phyloP scores from a whole-genome alignment of 1,140 invertebrate species.

The Aphelenchoides avenae region DNA sequence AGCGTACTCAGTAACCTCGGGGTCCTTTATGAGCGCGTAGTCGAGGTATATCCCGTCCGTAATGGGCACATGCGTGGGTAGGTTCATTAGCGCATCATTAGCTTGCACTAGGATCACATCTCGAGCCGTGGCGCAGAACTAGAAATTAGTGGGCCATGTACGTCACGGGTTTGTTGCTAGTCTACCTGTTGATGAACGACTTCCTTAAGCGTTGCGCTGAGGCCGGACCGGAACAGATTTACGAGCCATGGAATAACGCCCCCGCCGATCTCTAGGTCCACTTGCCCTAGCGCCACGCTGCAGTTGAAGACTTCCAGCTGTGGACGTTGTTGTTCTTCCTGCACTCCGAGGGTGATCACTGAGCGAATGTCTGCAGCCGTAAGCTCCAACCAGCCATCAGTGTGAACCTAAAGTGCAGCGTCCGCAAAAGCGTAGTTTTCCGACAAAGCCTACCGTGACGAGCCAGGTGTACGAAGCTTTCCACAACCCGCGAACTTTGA shows the following conservation, averaged over 20 bases:
- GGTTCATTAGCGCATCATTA: conserved; percentile 39
- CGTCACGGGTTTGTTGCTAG: neutral
- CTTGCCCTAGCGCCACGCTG: conserved; percentile 15
- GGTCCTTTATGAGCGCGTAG: conserved; percentile 44
- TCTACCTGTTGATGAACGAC: conserved; percentile 49
- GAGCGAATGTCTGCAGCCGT: conserved; percentile 39
- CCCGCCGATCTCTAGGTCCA: conserved; percentile 42
- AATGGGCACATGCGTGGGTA: conserved; percentile 43
- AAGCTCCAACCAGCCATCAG: conserved; percentile 45
- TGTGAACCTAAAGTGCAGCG: conserved; percentile 36
- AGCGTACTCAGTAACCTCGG: conserved; percentile 37
- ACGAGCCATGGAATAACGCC: conserved; percentile 54
- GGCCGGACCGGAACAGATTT: conserved; percentile 42
- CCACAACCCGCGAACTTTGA: conserved; percentile 51
- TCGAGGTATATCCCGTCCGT: conserved; percentile 43
- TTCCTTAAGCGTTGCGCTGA: conserved; percentile 34
- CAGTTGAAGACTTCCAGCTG: conserved; percentile 37
- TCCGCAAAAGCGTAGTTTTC: conserved; percentile 17
- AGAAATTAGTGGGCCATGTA: conserved; percentile 8
- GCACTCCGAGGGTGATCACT: conserved; percentile 26
- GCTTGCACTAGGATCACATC: conserved; percentile 41
- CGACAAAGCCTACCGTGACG: conserved; percentile 27
- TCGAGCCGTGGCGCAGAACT: conserved; percentile 43
- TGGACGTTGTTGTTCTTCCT: conserved; percentile 35
- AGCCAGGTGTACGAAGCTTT: conserved; percentile 43